Evolutionary conservation across 2,888 invertebrate genomes (phyloP), one percentile per base, ranked within the genome.

Genomic region (Cryptophagus acutangulus): DNA sequence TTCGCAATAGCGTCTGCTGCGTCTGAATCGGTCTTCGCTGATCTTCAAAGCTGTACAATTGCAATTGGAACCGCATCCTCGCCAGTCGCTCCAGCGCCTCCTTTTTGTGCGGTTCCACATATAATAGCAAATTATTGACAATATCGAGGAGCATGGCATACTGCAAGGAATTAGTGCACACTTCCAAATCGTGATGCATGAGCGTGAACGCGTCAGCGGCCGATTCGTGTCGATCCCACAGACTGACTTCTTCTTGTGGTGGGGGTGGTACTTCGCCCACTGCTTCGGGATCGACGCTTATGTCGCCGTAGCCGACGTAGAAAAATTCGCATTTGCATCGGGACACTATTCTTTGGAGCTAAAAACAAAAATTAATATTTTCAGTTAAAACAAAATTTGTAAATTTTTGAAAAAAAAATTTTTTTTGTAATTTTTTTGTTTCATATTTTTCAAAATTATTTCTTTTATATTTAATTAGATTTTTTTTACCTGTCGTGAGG

Each of bases 251-350:
- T 57, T 83, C 82, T 43, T 64, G 64, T 0, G 76, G 74, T 2
- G 86, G 85, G 0, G 82, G 82, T 2, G 82, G 81, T 6, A 85
- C 84, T 18, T 72, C 74, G 12, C 74, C 76, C 1, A 79, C 76
- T 43, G 84, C 82, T 36, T 83, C 73, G 0, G 80, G 79, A 58
- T 84, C 84, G 45, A 83, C 78, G 46, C 77, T 76, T 37, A 82
- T 84, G 62, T 91, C 90, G 36, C 94, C 94, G 64, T 92, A 95
- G 46, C 87, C 86, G 36, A 90, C 92, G 68, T 94, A 99, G 74
- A 93, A 95, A 71, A 99, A 94, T 74, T 97, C 96, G 71, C 97
- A 99, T 62, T 90, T 90, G 72, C 99, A 97, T 1, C 95, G 78
- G 0, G 95, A 95, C 9, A 97, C 96, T 52, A 99, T 97, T 40